Conservation (phyloP, 2,888 invertebrate species). For the Caenorhabditis macrosperma region DNA sequence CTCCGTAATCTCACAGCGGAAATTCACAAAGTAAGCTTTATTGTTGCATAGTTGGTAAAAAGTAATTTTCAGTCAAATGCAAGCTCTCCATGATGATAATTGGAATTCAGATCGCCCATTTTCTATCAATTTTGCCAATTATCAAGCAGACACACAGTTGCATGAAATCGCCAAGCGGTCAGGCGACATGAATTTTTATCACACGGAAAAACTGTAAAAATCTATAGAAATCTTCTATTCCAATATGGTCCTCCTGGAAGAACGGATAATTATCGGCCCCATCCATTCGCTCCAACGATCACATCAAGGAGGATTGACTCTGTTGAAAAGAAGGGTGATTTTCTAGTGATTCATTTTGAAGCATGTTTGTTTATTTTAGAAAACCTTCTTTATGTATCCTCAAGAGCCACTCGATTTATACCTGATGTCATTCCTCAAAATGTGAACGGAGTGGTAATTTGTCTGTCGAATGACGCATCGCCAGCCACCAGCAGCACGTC, state of each 20-base stretch:
- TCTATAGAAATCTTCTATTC: slow-evolving; percentile 41
- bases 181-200: background rate
- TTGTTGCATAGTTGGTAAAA: background rate
- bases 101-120: slow-evolving; percentile 32
- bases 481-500: slow-evolving; percentile 33
- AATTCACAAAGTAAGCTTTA: slow-evolving; percentile 53
- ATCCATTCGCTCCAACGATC: slow-evolving; percentile 43
- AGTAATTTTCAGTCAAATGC: slow-evolving; percentile 38
- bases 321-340: slow-evolving; percentile 30
- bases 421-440: slow-evolving; percentile 29
- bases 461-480: slow-evolving; percentile 41
- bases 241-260: slow-evolving; percentile 43
- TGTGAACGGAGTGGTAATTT: slow-evolving; percentile 27
- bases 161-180: slow-evolving; percentile 35
- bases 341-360: too few species aligned
- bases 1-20: slow-evolving; percentile 51
- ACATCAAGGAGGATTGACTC: slow-evolving; percentile 38
- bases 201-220: background rate
- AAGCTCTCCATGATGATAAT: slow-evolving; percentile 41
- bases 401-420: slow-evolving; percentile 41
- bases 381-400: slow-evolving; percentile 42
- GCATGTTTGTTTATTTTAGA: slow-evolving; percentile 14
- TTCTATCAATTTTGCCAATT: slow-evolving; percentile 42
- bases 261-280: slow-evolving; percentile 19
- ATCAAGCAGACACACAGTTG: slow-evolving; percentile 49